phyloP scores from a whole-genome alignment of 2,113 vertebrate genomes.

The Petaurus breviceps region DNA sequence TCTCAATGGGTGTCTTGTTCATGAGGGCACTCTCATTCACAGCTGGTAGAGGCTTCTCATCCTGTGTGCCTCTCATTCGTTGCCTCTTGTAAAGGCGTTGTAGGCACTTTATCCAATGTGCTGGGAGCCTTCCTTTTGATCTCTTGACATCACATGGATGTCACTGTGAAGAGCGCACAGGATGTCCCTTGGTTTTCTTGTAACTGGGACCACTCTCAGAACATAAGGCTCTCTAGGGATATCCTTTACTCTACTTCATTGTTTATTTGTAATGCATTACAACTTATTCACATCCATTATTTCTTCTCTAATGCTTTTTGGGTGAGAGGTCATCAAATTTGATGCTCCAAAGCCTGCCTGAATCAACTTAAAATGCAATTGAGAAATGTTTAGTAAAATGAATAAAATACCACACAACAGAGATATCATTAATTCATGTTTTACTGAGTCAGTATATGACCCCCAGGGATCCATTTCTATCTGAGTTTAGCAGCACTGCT shows the following conservation, averaged over 20 bases:
- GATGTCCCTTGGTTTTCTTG: too few species aligned
- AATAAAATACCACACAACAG: background rate
- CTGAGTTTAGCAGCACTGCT: background rate
- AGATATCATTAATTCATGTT: background rate
- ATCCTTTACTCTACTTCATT: background rate
- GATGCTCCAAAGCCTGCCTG: background rate
- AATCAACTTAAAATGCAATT: background rate
- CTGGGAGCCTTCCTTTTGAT: background rate
- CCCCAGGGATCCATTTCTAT: background rate
- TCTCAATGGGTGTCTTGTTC: background rate
- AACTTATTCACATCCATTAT: background rate
- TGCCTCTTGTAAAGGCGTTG: background rate
- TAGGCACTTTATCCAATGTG: too few species aligned
- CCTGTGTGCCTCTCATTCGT: background rate
- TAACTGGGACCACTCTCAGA: too few species aligned
- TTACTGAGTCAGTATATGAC: background rate
- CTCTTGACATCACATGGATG: background rate
- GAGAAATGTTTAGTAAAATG: background rate
- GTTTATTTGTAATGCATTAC: background rate
- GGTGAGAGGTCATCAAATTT: background rate
- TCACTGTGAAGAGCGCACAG: background rate
- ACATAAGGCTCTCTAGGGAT: background rate
- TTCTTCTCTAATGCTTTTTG: background rate
- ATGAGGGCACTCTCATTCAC: background rate
- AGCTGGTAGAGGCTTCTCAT: background rate